Conservation (phyloP, 2,113 vertebrate species). For the Xyrauchen texanus region DNA sequence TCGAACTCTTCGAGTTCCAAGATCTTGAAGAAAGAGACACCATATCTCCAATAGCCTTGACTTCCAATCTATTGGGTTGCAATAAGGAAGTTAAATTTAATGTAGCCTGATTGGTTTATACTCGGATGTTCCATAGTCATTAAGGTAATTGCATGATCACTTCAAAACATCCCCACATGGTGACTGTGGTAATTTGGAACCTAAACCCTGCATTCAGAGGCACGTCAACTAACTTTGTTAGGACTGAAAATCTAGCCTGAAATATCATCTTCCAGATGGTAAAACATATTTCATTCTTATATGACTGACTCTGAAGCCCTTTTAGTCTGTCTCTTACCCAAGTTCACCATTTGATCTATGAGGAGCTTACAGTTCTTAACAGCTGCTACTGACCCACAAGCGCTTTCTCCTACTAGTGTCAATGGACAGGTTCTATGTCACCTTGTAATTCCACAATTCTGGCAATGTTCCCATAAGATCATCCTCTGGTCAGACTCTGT, state of each 20-base stretch:
- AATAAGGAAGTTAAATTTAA: slow-evolving; percentile 68
- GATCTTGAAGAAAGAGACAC: slow-evolving; percentile 16
- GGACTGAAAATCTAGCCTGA: slow-evolving; percentile 60
- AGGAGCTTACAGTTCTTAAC: slow-evolving; percentile 63
- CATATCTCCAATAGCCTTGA: slow-evolving; percentile 19
- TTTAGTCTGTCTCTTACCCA: slow-evolving; percentile 66
- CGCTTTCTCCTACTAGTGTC: slow-evolving; percentile 51
- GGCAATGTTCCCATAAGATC: slow-evolving; percentile 58
- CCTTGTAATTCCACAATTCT: slow-evolving; percentile 61
- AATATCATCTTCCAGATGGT: slow-evolving; percentile 69
- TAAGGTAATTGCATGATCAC: slow-evolving; percentile 79
- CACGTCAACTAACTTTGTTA: slow-evolving; percentile 70
- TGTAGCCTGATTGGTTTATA: slow-evolving; percentile 74
- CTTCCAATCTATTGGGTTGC: slow-evolving; percentile 51
- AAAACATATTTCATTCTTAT: slow-evolving; percentile 71
- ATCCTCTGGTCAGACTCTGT: slow-evolving; percentile 47
- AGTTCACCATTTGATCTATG: slow-evolving; percentile 64
- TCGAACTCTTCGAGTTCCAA: background rate
- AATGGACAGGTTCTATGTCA: slow-evolving; percentile 57
- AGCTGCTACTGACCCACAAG: slow-evolving; percentile 65
- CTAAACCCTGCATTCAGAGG: slow-evolving; percentile 46
- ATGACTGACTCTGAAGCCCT: slow-evolving; percentile 64
- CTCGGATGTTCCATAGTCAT: slow-evolving; percentile 72
- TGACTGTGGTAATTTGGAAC: slow-evolving; percentile 63
- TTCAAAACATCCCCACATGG: slow-evolving; percentile 74